A percentile compares a stretch with the other conserved stretches of the same genome.
Conservation (phyloP, 2,113 vertebrate species). For the Aptenodytes patagonicus region DNA sequence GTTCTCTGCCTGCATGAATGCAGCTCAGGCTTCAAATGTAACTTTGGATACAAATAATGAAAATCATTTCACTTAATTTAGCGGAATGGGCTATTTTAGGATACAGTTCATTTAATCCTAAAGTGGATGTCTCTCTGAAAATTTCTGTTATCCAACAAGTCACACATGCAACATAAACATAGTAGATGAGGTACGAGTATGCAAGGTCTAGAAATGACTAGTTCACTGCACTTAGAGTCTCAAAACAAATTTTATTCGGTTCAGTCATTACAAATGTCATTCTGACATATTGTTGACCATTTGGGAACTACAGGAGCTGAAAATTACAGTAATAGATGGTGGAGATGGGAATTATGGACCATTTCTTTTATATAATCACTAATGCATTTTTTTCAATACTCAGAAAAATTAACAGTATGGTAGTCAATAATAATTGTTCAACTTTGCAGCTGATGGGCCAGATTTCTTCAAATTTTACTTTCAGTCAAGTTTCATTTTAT, state of each 20-base stretch:
- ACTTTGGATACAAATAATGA: background rate
- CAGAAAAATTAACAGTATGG: background rate
- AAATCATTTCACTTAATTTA: constrained; percentile 27
- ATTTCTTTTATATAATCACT: background rate
- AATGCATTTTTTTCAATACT: background rate
- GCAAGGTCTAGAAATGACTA: background rate
- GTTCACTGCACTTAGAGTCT: background rate
- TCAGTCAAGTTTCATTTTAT: background rate
- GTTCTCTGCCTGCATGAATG: background rate
- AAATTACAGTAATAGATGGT: constrained; percentile 6
- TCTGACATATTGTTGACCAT: background rate
- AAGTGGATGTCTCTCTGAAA: background rate
- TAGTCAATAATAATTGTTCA: background rate
- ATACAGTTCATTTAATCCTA: background rate
- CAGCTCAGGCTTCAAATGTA: background rate
- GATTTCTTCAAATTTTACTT: background rate
- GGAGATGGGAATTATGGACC: background rate
- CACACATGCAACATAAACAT: background rate
- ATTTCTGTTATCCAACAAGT: background rate
- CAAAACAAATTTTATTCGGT: constrained; percentile 3
- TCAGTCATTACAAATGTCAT: background rate
- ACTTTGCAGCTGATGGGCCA: background rate
- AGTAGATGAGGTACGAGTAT: background rate
- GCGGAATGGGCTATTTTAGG: background rate
- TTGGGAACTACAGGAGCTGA: background rate